Evolutionary conservation across 2,888 invertebrate species (phyloP), one percentile per base, ranked within the genome.

Genomic region (Scaptomyza flava): DNA sequence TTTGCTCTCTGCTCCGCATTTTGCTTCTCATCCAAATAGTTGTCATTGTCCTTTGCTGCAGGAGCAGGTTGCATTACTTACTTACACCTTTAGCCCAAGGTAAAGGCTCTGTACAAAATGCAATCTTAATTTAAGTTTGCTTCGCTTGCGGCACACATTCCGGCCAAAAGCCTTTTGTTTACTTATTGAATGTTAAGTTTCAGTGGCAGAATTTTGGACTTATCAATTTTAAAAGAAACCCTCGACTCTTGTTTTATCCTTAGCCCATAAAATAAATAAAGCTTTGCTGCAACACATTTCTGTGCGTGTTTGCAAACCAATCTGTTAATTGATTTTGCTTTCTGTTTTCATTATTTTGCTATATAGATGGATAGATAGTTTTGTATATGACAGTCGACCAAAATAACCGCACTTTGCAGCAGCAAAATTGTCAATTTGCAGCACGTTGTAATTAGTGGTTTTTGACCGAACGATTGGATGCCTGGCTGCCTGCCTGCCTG

Each of bases 371-470:
- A 50, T 23, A n/a, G n/a, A 9, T 34, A 9, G 41, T 1, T 17
- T 3, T 38, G 8, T 20, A 50, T 50, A 42, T 38, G 20, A 48
- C 8, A n/a, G 30, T 17, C 6, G 2, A 6, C n/a, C 6, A 14
- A 31, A 33, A 31, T 6, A 50, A 74, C 74, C 60, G 67, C 77
- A 77, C 54, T 63, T 51, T 59, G 53, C 57, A 27, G 72, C 71
- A 63, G 72, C 66, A 71, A 64, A 71, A 77, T 74, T 77, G 74
- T 72, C 74, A 74, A 77, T 77, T 74, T 74, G 77, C 72, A 67
- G 63, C 67, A 77, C 68, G 54, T 75, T 72, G 74, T 72, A 75
- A 75, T 75, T 75, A 75, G 74, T 75, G 74, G 78, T 75, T 41
- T 41, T 38, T 51, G 34, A 31, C 58, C 54, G 45, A 57, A 33